Evolutionary conservation across 2,113 vertebrate genomes (phyloP), one percentile per base, ranked within the genome.

Genomic region (Gallinago undulata): DNA sequence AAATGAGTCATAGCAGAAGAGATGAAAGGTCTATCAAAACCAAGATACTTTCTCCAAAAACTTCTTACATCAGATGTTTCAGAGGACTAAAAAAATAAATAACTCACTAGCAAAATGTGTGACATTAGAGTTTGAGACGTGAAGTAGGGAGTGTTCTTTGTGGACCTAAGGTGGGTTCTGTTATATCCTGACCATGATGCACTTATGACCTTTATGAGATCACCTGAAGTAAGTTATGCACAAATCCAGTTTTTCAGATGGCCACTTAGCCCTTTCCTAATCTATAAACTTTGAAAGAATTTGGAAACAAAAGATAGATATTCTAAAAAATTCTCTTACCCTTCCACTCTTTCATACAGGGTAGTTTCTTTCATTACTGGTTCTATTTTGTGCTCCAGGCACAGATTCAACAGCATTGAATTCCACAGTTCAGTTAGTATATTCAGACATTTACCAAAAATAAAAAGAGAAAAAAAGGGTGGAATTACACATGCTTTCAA

Each of bases 381-480:
- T 27, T 90, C 9, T 77, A 10, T 68, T 84, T 62, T 74, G 13
- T 72, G 47, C 74, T 84, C 63, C 53, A 95, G 66, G 64, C 80
- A 92, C 23, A 53, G 19, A 75, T 30, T 94, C 70, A 94, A 73
- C 59, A 83, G 81, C 76, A 76, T n/a, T 79, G 93, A 96, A 96
- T 94, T 97, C 83, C 82, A 96, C 80, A 96, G 59, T 70, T 97
- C 90, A 94, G 56, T 94, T 97, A 88, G 33, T 87, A 73, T 88
- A 92, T 77, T 93, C 87, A 96, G 63, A 94, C 13, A 83, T 86
- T 94, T 94, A 45, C 19, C 15, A 76, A 81, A 94, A 90, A 76
- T 23, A 56, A 91, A 96, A 93, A 48, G 21, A 67, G 12, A 68
- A 84, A n/a, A 92, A 92, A 89, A 86, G 75, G 50, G 87, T 39